A percentile compares a stretch with the other conserved stretches of the same genome.
Conservation (phyloP, 1,140 invertebrate genomes). For the Dendrolimus punctatus region DNA sequence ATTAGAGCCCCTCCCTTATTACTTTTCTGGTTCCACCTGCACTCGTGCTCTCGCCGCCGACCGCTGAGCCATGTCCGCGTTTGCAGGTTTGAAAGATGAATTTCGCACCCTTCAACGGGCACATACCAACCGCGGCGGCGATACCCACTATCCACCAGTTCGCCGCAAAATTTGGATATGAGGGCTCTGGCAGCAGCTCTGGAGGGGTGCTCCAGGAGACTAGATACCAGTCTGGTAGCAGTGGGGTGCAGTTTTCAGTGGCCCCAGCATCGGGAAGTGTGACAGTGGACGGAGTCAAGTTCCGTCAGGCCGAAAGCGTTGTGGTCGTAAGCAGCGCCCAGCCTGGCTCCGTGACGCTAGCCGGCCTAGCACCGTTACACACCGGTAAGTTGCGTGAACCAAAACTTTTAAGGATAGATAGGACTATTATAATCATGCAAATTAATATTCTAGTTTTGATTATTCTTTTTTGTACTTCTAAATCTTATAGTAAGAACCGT, state of each 20-base stretch:
- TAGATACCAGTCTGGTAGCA: slow-evolving; percentile 30
- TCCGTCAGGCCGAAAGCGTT: slow-evolving; percentile 62
- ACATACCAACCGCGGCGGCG: slow-evolving; percentile 46
- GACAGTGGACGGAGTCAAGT: slow-evolving; percentile 64
- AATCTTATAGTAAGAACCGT: too few relatives aligned
- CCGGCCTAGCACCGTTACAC: slow-evolving; percentile 47
- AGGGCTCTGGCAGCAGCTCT: slow-evolving; percentile 27
- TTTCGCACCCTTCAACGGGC: slow-evolving; percentile 57
- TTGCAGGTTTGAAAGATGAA: slow-evolving; percentile 50
- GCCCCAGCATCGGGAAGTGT: slow-evolving; percentile 37
- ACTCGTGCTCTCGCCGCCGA: too few relatives aligned
- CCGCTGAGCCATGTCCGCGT: slow-evolving; percentile 2
- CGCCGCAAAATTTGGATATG: slow-evolving; percentile 61
- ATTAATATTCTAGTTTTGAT: too few relatives aligned
- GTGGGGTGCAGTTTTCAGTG: slow-evolving; percentile 41
- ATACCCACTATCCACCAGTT: slow-evolving; percentile 60
- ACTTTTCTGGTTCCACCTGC: slow-evolving; percentile 8
- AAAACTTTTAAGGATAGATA: too few relatives aligned
- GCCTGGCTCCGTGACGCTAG: slow-evolving; percentile 47
- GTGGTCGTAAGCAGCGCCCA: slow-evolving; percentile 60
- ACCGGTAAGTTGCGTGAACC: slow-evolving; percentile 28
- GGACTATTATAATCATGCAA: too few relatives aligned
- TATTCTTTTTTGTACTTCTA: too few relatives aligned
- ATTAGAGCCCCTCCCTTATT: slow-evolving; percentile 41
- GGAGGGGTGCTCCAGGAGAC: slow-evolving; percentile 50